Evolutionary conservation across 2,888 invertebrate species (phyloP).

Genomic region (Netelia virgata): DNA sequence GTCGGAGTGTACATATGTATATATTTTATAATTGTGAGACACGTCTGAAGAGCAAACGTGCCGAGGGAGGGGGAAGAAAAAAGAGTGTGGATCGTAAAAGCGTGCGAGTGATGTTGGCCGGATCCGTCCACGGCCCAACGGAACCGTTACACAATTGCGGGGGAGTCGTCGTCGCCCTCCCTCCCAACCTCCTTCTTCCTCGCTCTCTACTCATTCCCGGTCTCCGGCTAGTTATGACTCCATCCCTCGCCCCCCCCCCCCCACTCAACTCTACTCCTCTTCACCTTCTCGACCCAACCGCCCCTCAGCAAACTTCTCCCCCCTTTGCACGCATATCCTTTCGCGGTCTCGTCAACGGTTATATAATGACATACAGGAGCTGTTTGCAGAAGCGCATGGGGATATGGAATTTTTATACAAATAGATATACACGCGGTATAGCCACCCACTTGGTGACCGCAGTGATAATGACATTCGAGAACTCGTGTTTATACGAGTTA

Average conservation of each 20-base stretch:
- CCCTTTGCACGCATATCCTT: slow-evolving; percentile 41
- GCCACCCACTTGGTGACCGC: too few species aligned
- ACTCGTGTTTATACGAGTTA: too few species aligned
- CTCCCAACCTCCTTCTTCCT: slow-evolving; percentile 21
- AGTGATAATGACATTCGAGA: too few species aligned
- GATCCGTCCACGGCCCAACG: slow-evolving; percentile 67
- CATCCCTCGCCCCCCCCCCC: not conserved
- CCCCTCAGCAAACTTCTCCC: not conserved
- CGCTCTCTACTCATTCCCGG: slow-evolving; percentile 30
- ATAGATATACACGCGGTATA: slow-evolving; percentile 17
- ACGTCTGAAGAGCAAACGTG: slow-evolving; percentile 51
- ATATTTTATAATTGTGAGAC: not conserved
- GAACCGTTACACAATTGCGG: slow-evolving; percentile 69
- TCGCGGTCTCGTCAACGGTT: slow-evolving; percentile 51
- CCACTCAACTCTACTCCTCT: not conserved
- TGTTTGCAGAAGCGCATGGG: slow-evolving; percentile 48
- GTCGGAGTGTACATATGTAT: slow-evolving; percentile 25
- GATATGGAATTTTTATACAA: not conserved
- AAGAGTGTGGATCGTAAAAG: slow-evolving; percentile 64
- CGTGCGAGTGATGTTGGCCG: slow-evolving; percentile 68
- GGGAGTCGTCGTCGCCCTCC: slow-evolving; percentile 59
- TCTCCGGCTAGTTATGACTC: slow-evolving; percentile 22
- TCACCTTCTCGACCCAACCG: too few species aligned
- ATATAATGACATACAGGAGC: slow-evolving; percentile 54
- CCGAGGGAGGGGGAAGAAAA: slow-evolving; percentile 38